Evolutionary conservation across 2,113 vertebrate genomes (phyloP), one percentile per base, ranked within the genome.

Genomic region (Dendropsophus ebraccatus): DNA sequence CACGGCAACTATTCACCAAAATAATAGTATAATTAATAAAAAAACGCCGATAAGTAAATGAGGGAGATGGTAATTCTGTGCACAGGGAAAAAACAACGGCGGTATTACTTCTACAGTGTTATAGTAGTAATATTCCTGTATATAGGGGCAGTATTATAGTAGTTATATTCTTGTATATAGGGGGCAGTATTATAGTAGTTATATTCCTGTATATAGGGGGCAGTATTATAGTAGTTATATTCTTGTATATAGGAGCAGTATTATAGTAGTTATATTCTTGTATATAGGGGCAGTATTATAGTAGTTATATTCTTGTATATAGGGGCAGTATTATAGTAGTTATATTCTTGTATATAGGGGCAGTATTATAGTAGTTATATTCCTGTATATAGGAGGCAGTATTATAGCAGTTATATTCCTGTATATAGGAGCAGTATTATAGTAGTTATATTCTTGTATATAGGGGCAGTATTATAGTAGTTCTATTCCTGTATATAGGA

Each of bases 1-100:
- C 90, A 87, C 89, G 79, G 58, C 89, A 88, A 30, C 84, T 87
- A 83, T 58, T 54, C 91, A 92, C 91, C 92, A 85, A 86, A 91
- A 77, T 37, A 78, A 85, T 32, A 23, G 41, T 25, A 28, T 60
- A 45, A 78, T 32, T 78, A 78, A 85, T 77, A 77, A 84, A 89
- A 86, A 89, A 86, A 88, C 75, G 5, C 25, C 11, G 54, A 81
- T 67, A 41, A 65, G 28, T 10, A 82, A 52, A 41, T 45, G 2
- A 16, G 47, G 73, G 19, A 41, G 28, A 50, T 32, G 9, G 35
- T 12, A 69, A 19, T n/a, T 83, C 23, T 52, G 49, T 35, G 28
- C 35, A n/a, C n/a, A n/a, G 1, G 9, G 13, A 17, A 3, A 35
- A 19, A 19, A 19, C 16, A 11, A 2, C 10, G 25, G 25, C 2